Base-by-base conservation (phyloP, 2,797 vertebrate genomes). In the Amniataba percoides region DNA sequence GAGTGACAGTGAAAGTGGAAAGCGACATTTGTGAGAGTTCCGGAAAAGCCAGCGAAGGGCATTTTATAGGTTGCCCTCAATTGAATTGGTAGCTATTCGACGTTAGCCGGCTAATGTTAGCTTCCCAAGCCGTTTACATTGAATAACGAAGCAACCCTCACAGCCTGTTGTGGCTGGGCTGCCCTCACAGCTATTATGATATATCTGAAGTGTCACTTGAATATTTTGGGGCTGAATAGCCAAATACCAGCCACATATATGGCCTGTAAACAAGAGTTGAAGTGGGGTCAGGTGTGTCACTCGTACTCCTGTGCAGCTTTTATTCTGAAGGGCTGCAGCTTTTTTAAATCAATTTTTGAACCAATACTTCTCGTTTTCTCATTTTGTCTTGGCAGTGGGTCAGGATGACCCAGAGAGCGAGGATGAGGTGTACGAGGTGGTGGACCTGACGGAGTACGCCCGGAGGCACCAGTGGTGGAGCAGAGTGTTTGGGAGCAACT, bases 381-480 rank as follows among this genome's bases (percentile, higher is more conserved):
- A 0, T 9, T n/a, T n/a, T 40, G 5, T 42, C 18, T 10, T 10
- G 4, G 19, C 1, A 62, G 71, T 79, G 60, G 89, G 87, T 48
- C 84, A 82, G 87, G 95, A 95, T 6, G 93, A 94, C 12, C 89
- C 91, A 2, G 97, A 98, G 83, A 98, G 97, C 51, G 98, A 99
- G 0, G 97, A 98, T n/a, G 98, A 98, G 63, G 96, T 97, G 19
- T 99, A 98, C 1, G 98, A 99, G 91, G 97, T 99, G 2, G 87
- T 99, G 94, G 98, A 99, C 93, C 93, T 99, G 85, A 98, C 97
- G 19, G 97, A 98, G 63, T 99, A 99, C 39, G 97, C 98, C 9
- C 95, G 98, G 39, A 96, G 96, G 53, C 97, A 99, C 88, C 97
- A 97, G 56, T 99, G 98, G 98, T 99, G 98, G 98, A 97, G 96